Conservation (phyloP, 2,113 vertebrate species). For the Forbesichthys agassizii region DNA sequence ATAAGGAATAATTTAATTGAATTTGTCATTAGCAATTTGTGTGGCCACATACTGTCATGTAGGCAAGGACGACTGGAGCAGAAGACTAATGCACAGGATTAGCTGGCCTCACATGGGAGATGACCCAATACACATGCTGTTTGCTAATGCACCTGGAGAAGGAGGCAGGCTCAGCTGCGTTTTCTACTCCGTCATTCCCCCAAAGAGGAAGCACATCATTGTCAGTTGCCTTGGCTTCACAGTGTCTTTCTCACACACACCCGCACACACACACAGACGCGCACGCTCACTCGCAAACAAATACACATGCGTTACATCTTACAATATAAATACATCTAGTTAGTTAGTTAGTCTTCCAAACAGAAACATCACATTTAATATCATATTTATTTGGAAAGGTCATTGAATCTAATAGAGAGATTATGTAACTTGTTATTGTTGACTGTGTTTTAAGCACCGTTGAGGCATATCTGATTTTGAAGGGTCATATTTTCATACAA, state of each 20-base stretch:
- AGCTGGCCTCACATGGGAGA: constrained; percentile 34
- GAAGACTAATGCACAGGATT: constrained; percentile 17
- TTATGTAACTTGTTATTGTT: constrained; percentile 4
- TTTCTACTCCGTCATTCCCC: constrained; percentile 47
- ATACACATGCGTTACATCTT: not conserved
- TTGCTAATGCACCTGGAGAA: constrained; percentile 48
- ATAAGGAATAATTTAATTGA: too few species aligned
- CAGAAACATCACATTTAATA: not conserved
- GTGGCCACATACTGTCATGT: too few species aligned
- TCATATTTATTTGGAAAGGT: constrained; percentile 16
- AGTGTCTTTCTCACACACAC: constrained; percentile 9
- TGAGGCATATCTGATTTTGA: constrained; percentile 30
- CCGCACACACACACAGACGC: not conserved
- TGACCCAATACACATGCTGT: constrained; percentile 26
- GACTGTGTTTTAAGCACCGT: constrained; percentile 48
- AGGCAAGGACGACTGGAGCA: not conserved
- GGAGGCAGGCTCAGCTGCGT: constrained; percentile 59
- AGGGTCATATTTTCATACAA: constrained; percentile 62
- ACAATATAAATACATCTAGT: not conserved
- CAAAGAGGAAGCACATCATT: constrained; percentile 41
- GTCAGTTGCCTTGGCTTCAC: constrained; percentile 29
- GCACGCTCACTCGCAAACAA: constrained; percentile 1
- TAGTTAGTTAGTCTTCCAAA: not conserved
- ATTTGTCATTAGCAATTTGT: too few species aligned
- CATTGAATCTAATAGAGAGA: constrained; percentile 19